These are phyloP conservation scores for Ovibos moschatus DNA, from an alignment of 2,113 vertebrate species.

Conservation along the genomic window DNA sequence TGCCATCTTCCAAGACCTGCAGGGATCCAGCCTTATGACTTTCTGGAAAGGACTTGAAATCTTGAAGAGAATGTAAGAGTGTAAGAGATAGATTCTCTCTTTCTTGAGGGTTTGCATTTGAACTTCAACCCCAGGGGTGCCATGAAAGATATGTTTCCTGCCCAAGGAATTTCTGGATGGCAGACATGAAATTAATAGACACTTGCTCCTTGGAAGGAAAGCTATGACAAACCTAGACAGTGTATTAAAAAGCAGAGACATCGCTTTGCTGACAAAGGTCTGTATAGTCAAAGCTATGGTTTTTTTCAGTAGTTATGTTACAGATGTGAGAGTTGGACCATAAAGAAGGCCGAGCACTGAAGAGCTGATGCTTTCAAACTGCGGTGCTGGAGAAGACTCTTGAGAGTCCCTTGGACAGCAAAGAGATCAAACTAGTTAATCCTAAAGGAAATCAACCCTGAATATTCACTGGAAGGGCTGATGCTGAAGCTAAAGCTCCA, in stretches of 20 bases:
- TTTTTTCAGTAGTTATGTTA: background rate
- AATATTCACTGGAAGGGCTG: background rate
- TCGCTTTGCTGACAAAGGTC: background rate
- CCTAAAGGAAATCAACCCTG: background rate
- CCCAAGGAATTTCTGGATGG: background rate
- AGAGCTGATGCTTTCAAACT: background rate
- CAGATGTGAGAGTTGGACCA: background rate
- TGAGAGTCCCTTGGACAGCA: background rate
- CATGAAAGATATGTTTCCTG: background rate
- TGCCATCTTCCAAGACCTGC: background rate
- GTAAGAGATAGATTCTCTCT: background rate
- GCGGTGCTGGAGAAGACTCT: background rate
- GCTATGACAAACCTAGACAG: background rate
- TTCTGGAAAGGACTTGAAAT: background rate
- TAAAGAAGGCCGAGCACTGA: background rate
- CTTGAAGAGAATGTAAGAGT: background rate
- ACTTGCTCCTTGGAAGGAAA: background rate
- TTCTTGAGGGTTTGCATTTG: background rate
- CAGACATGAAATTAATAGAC: background rate
- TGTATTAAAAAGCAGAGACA: background rate
- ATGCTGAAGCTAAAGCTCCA: background rate
- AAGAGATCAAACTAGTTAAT: background rate
- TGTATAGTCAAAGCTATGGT: background rate
- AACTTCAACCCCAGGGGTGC: background rate
- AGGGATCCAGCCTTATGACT: background rate